Base-by-base conservation (phyloP, 2,888 invertebrate species). In the Apodemia duryi region DNA sequence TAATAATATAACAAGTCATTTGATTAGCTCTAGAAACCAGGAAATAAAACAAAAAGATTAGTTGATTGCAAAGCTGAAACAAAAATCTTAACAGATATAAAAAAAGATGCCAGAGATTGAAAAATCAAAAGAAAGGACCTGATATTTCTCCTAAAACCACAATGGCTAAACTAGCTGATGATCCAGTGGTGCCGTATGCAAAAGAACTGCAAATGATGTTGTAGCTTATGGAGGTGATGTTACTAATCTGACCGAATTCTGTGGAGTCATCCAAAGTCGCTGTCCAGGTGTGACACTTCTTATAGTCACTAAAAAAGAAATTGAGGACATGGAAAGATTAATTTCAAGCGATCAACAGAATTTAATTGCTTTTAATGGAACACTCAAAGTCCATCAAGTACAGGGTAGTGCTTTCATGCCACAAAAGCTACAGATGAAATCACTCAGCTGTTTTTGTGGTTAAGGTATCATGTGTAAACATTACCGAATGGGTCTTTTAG, bases 51-150 rank as follows among this genome's bases (percentile, higher is more conserved):
- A 13, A 46, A 13, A 46, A 46, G 13, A 46, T 5, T 0, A 13
- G 10, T 46, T 46, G 13, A 46, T 46, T 46, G 46, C 5, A 46
- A 46, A 46, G 11, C 46, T 46, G 11, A 46, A 46, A 46, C 0
- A 46, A 10, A 46, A 52, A 0, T 49, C 21, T 21, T 21, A 21
- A 21, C 21, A 21, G 21, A 21, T 21, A 21, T 21, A 21, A 63
- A 64, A 67, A 67, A 57, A 67, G 64, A 66, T 66, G 61, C 52
- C 62, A 66, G 43, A 64, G 64, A 61, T 51, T 64, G 66, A 61
- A 62, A 61, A 66, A 61, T 51, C 52, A 61, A 51, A 64, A 66
- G 63, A 66, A 66, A 64, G 28, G 41, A 64, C 51, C 21, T 46
- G 38, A 61, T 35, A 54, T 61, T 46, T 41, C 66, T 7, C 67